Evolutionary conservation across 2,797 vertebrate species (phyloP), one percentile per base, ranked within the genome.

Genomic region (Pterois miles): DNA sequence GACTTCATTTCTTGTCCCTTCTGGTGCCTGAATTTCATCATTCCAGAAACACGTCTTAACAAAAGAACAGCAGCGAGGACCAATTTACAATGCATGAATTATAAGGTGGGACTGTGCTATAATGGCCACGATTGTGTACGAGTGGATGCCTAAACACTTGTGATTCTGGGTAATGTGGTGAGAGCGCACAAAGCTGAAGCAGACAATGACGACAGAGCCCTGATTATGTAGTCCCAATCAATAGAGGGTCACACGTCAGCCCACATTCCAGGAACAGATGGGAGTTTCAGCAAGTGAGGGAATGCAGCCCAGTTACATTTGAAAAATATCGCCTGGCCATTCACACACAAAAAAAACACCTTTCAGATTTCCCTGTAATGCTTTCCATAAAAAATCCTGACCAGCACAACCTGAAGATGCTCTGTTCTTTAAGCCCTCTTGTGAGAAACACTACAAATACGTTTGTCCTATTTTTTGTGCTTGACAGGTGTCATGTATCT

Each of bases 201-300:
- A 60, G 58, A 89, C 82, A 76, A 75, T 80, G 77, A 81, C 70
- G 69, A 85, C 88, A 89, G 74, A 83, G 76, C 18, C 63, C 71
- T 60, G 68, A 87, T 90, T 91, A 92, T 89, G 80, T 58, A 67
- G 74, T 76, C 62, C 81, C 84, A 87, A 93, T 93, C 92, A 87
- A 94, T 94, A 89, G 78, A 5, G 40, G 81, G 87, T 90, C 87
- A 86, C 84, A 86, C 85, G 65, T 88, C 80, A 82, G 74, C 65
- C 66, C 75, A 83, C 88, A 87, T 91, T 90, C 88, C 88, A 86
- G 82, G 71, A 89, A 90, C 81, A 86, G 75, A 74, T 73, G 68
- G 78, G 73, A 52, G 71, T 43, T 83, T 81, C 71, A 80, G 68
- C 36, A 33, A 58, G 76, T 6, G 48, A 71, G 67, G 36, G 50